Evolutionary conservation across 2,113 vertebrate genomes (phyloP).

Genomic region (Petrocephalus microphthalmus): DNA sequence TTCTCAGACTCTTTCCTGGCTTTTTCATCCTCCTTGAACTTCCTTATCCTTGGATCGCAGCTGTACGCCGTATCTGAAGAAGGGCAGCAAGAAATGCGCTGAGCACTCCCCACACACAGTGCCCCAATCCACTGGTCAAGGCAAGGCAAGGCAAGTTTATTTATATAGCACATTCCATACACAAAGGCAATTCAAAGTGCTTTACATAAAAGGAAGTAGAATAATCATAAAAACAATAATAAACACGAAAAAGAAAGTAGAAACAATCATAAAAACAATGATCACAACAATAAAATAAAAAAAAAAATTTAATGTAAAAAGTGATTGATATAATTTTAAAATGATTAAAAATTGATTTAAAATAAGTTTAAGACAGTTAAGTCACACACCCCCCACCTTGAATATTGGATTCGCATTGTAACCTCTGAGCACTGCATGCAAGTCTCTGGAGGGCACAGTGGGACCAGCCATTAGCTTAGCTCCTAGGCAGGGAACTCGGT

Average conservation of each 20-base stretch:
- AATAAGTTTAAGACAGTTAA: too few relatives aligned
- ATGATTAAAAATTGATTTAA: too few relatives aligned
- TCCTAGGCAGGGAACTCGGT: not conserved
- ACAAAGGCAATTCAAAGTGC: too few relatives aligned
- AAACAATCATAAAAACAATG: too few relatives aligned
- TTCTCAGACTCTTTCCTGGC: slow-evolving; percentile 96
- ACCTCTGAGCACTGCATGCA: not conserved
- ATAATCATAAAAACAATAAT: too few relatives aligned
- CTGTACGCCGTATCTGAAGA: slow-evolving; percentile 85
- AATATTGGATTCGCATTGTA: not conserved
- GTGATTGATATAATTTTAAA: too few relatives aligned
- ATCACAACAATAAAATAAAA: too few relatives aligned
- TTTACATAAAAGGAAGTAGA: too few relatives aligned
- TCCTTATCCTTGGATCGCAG: slow-evolving; percentile 94
- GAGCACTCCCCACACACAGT: not conserved
- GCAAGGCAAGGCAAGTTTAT: too few relatives aligned
- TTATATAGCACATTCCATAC: too few relatives aligned
- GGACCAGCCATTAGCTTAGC: not conserved
- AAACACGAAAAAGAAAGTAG: too few relatives aligned
- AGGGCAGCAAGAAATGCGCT: not conserved
- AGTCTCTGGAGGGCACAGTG: not conserved
- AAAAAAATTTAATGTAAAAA: too few relatives aligned
- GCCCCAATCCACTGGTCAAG: not conserved
- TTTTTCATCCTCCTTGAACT: slow-evolving; percentile 96
- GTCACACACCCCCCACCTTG: not conserved